Evolutionary conservation across 2,113 vertebrate genomes (phyloP), one percentile per base, ranked within the genome.

Genomic region (Charadrius vociferus): DNA sequence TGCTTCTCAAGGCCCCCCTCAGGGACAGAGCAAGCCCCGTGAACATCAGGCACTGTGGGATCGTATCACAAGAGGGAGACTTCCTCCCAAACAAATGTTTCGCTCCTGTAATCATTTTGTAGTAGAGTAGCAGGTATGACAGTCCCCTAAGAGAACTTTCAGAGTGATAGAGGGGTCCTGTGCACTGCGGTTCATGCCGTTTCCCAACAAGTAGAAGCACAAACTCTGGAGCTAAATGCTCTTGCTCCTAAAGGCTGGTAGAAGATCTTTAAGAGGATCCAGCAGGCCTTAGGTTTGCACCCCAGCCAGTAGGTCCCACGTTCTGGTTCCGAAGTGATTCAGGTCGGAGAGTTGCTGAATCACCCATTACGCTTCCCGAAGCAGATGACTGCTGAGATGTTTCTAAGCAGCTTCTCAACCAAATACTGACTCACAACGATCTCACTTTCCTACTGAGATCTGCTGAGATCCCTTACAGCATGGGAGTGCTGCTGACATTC

Each of bases 251-350:
- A 61, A 53, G 56, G 32, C 16, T 85, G 62, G 14, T 55, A 37
- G 10, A 32, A 61, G 58, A n/a, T 21, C 56, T 61, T 41, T 8
- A 52, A 3, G 3, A 79, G 26, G 18, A 53, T 62, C 29, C 55
- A 49, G 30, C 1, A 56, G 53, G 21, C 34, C 66, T 61, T 11
- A 36, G 14, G 12, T 77, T 49, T 70, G 36, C 20, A 36, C 30
- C 30, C 55, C 53, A 32, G 53, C 12, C 1, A 0, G 12, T 2
- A 45, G 58, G 41, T 62, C 37, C 84, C 0, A 0, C 1, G 1
- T 52, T 78, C 34, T 26, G 10, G 12, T 63, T 65, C 32, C 1
- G 0, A 49, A 66, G 50, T 67, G 63, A 23, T 49, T 58, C 45
- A 7, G 63, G 11, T 34, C 1, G 6, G 55, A 61, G 21, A 9